These are phyloP conservation scores for Anthrax anthrax DNA, from an alignment of 2,888 invertebrate genomes.

Conservation along the genomic window DNA sequence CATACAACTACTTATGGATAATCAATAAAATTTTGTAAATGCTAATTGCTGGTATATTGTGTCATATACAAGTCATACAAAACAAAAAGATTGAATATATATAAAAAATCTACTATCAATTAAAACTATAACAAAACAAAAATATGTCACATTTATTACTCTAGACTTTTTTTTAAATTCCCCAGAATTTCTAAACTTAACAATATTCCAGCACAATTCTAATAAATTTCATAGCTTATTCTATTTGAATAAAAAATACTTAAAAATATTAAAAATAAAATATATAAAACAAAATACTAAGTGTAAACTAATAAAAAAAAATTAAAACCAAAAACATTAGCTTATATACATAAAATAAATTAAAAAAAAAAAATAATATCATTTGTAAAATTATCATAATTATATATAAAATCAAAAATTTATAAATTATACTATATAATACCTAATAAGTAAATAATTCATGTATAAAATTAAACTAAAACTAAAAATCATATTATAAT, in stretches of 20 bases:
- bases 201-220: no score
- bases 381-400: not conserved
- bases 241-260: not conserved
- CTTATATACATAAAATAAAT: constrained; percentile 10
- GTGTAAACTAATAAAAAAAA: not conserved
- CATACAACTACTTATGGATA: no score
- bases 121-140: no score
- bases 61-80: no score
- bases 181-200: no score
- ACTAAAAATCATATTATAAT: constrained; percentile 1
- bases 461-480: constrained; percentile 5
- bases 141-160: no score
- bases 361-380: not conserved
- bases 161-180: no score
- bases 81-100: no score
- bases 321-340: not conserved
- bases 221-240: no score
- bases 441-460: not conserved
- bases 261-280: not conserved
- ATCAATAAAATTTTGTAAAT: no score
- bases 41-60: no score
- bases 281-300: not conserved
- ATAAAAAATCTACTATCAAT: no score
- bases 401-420: not conserved
- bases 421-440: not conserved